Conservation (phyloP, 2,888 invertebrate species). For the Melanophora roralis region DNA sequence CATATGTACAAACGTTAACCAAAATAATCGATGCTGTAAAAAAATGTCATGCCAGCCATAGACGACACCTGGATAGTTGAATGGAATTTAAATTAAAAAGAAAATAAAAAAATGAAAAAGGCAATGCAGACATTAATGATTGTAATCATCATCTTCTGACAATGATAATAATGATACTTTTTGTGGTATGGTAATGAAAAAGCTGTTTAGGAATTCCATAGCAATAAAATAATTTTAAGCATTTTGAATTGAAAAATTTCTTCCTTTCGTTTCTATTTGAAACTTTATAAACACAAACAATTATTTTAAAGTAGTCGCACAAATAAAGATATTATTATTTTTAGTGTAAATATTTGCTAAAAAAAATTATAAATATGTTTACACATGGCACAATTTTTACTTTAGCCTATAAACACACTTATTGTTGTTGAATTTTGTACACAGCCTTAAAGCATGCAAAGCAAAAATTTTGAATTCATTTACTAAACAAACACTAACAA, state of each 20-base stretch:
- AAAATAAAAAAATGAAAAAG: not conserved
- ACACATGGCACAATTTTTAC: not conserved
- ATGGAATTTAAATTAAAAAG: not conserved
- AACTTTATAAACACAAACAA: slow-evolving; percentile 1
- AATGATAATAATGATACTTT: not conserved
- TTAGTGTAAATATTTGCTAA: slow-evolving; percentile 44
- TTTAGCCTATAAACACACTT: not conserved
- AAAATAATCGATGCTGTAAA: not conserved
- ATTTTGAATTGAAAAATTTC: not conserved
- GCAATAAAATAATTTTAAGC: slow-evolving; percentile 46
- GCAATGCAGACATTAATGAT: not conserved
- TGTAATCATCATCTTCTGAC: not conserved
- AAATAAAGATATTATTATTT: slow-evolving; percentile 25
- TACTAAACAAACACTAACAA: no score
- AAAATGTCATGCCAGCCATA: slow-evolving; percentile 2
- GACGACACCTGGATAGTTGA: slow-evolving; percentile 24
- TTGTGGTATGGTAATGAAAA: slow-evolving; percentile 23
- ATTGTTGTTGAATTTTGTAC: no score
- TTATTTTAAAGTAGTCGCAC: not conserved
- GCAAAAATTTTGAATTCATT: no score
- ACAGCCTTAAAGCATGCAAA: not conserved
- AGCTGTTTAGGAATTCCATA: slow-evolving; percentile 50
- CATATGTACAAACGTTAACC: not conserved
- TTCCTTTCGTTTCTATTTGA: not conserved
- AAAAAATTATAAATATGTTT: slow-evolving; percentile 12